phyloP scores from a whole-genome alignment of 2,797 vertebrate species.

The Hoplostethus mediterraneus region DNA sequence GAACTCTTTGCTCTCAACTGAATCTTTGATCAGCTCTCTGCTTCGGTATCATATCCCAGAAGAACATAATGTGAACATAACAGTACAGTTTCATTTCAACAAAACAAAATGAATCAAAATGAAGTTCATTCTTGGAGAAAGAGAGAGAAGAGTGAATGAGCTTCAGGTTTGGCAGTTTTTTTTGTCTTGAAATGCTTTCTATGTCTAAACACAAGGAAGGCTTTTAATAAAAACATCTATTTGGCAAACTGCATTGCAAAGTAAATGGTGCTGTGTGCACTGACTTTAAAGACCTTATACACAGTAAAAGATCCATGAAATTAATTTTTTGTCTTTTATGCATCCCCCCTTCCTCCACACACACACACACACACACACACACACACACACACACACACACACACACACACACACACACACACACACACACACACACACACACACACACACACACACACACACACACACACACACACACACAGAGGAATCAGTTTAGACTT shows the following conservation, averaged over 20 bases:
- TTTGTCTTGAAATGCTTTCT: constrained; percentile 2
- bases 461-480: constrained; percentile 43
- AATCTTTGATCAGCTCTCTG: no score
- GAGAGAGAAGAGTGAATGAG: background rate
- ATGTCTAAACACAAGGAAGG: background rate
- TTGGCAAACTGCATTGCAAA: background rate
- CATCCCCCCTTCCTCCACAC: constrained; percentile 3
- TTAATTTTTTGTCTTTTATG: constrained; percentile 21
- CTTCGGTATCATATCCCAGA: no score
- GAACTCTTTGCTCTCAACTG: background rate
- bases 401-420: constrained; percentile 42
- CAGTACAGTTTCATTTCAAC: no score
- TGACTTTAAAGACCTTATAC: background rate
- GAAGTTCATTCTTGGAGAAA: background rate
- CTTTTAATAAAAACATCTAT: background rate
- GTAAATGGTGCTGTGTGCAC: constrained; percentile 4
- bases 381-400: constrained; percentile 39
- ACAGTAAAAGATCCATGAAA: constrained; percentile 3
- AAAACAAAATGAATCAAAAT: background rate
- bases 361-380: constrained; percentile 41
- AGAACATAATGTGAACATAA: no score
- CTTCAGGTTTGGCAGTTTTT: background rate
- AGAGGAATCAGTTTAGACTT: constrained; percentile 70
- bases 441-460: constrained; percentile 24
- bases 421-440: constrained; percentile 43